Base-by-base conservation (phyloP, 1,140 invertebrate genomes). In the Amyelois transitella region DNA sequence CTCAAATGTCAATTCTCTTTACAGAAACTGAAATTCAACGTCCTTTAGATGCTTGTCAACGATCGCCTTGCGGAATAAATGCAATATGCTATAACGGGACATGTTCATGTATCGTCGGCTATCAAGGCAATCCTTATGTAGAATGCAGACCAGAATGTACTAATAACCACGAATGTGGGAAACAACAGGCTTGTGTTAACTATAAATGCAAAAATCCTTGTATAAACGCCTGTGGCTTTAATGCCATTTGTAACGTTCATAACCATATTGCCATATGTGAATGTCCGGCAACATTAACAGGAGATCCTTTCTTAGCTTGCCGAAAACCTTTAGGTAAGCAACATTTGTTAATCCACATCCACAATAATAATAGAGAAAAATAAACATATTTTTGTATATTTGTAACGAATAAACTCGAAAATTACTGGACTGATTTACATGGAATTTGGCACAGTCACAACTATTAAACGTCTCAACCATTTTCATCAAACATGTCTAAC, bases 171-270 rank as follows among this genome's bases (percentile, higher is more conserved):
- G 96, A 97, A 49, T 98, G 96, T 81, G 89, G 93, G 2, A 89
- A 93, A 43, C 91, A 91, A 48, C 90, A 95, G 80, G 94, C 96
- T 10, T 98, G 96, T 68, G 90, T 97, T 22, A 96, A 96, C 64
- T 90, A 93, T 45, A 91, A 96, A 84, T 98, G 96, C 76, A 86
- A 94, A 14, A 92, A 96, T 75, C 93, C 94, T 0, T 97, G 96
- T 68, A 82, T 89, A 3, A 92, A 93, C 22, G 94, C 93, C 0
- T 94, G 93, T 77, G 93, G 92, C 20, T 75, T 89, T 53, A 90
- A 92, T 69, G 86, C 90, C 45, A 77, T 89, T 19, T 93, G 92
- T 52, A 87, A 88, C 43, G 91, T 91, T 2, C 90, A 93, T 43
- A 92, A 92, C 61, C 93, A 94, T 72, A 90, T 90, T 51, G 90